Percentiles rank a stretch among this genome's conserved stretches.
Evolutionary conservation across 1,140 invertebrate species (phyloP).

Genomic region (Hyles vespertilio): DNA sequence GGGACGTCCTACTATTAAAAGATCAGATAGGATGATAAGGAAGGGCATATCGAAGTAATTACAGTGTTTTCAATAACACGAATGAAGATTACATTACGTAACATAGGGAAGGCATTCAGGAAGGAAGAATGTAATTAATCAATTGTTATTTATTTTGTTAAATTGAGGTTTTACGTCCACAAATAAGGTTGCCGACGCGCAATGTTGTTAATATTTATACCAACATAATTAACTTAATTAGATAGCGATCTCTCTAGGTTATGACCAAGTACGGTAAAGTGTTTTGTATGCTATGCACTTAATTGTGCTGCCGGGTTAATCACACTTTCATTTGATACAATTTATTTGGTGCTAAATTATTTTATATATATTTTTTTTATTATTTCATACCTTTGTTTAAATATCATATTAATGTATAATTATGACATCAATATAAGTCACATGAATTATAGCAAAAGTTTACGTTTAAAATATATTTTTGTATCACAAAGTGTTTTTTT

Average conservation of each 20-base stretch:
- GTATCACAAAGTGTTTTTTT: too few relatives aligned
- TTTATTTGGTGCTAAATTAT: too few relatives aligned
- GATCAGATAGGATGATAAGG: too few relatives aligned
- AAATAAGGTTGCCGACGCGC: slow-evolving; percentile 26
- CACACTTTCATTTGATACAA: slow-evolving; percentile 1
- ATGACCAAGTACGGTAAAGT: slow-evolving; percentile 35
- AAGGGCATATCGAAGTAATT: too few relatives aligned
- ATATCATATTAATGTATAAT: too few relatives aligned
- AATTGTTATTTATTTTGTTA: slow-evolving; percentile 26
- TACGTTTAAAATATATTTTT: too few relatives aligned
- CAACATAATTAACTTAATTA: slow-evolving; percentile 28
- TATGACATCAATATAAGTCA: too few relatives aligned
- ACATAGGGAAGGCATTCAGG: slow-evolving; percentile 1
- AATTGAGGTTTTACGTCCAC: slow-evolving; percentile 40
- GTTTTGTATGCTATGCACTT: slow-evolving; percentile 18
- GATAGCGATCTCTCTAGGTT: slow-evolving; percentile 60
- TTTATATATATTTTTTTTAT: too few relatives aligned
- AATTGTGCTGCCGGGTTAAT: slow-evolving; percentile 14
- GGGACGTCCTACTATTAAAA: too few relatives aligned
- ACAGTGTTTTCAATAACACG: neutral
- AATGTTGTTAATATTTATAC: slow-evolving; percentile 33
- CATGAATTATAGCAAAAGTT: too few relatives aligned
- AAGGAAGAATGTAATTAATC: slow-evolving; percentile 23
- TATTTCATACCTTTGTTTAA: too few relatives aligned
- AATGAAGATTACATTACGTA: slow-evolving; percentile 3